phyloP scores from a whole-genome alignment of 2,113 vertebrate species.

The Apodemus speciosus region DNA sequence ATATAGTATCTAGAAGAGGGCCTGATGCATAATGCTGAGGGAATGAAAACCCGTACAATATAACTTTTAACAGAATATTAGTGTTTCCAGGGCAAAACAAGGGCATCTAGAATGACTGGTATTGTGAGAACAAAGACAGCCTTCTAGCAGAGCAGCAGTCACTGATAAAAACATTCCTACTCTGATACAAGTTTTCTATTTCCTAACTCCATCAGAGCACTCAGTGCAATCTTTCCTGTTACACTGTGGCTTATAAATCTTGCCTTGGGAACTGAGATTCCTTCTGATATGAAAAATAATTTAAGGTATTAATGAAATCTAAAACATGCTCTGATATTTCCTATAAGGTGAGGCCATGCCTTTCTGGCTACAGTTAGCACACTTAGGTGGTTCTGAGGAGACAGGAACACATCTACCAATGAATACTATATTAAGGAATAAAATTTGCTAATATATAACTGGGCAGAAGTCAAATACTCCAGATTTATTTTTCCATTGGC shows the following conservation, averaged over 20 bases:
- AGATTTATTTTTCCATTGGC: slow-evolving; percentile 65
- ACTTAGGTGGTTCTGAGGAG: neutral
- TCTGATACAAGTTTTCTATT: neutral
- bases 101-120: slow-evolving; percentile 59
- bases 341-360: slow-evolving; percentile 21
- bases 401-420: neutral
- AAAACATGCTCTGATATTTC: slow-evolving; percentile 41
- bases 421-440: neutral
- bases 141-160: neutral
- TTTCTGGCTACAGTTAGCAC: neutral
- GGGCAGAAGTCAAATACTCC: slow-evolving; percentile 28
- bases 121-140: slow-evolving; percentile 29
- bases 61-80: slow-evolving; percentile 61
- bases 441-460: slow-evolving; percentile 3
- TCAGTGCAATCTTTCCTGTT: slow-evolving; percentile 56
- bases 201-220: slow-evolving; percentile 41
- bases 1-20: neutral
- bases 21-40: neutral
- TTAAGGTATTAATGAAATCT: slow-evolving; percentile 57
- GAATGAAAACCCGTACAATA: slow-evolving; percentile 44
- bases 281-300: slow-evolving; percentile 62
- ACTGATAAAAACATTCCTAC: neutral
- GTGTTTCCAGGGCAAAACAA: slow-evolving; percentile 53
- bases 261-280: slow-evolving; percentile 61
- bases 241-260: slow-evolving; percentile 59